These are phyloP conservation scores for Sinocyclocheilus maitianheensis DNA, from an alignment of 2,113 vertebrate genomes.

Conservation along the genomic window DNA sequence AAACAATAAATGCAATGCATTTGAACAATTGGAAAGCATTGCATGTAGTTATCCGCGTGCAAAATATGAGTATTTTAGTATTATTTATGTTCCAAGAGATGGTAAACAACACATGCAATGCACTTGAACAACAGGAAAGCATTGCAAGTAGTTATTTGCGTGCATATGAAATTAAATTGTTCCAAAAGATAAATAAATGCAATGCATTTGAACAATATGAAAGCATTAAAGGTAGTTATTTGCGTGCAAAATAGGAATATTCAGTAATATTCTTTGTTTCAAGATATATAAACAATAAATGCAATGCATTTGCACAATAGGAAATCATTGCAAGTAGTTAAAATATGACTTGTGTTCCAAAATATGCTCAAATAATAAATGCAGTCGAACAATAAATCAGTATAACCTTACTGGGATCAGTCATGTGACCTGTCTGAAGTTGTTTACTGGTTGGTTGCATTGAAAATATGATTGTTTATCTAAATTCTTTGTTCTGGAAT, in stretches of 20 bases:
- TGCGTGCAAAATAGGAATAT: not conserved
- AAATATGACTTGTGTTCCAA: not conserved
- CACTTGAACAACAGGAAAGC: not conserved
- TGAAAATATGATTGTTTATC: not conserved
- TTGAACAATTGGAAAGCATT: not conserved
- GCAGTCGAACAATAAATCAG: not conserved
- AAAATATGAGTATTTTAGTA: too few species aligned
- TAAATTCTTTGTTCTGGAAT: not conserved
- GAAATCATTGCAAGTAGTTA: not conserved
- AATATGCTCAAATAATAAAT: not conserved
- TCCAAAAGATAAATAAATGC: not conserved
- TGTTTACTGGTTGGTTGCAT: not conserved
- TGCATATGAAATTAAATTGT: not conserved
- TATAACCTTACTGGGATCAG: not conserved
- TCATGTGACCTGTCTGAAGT: not conserved
- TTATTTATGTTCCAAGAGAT: not conserved
- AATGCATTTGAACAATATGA: not conserved
- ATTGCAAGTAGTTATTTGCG: not conserved
- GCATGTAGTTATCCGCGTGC: too few species aligned
- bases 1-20: not conserved
- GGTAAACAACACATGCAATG: not conserved
- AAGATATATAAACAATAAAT: not conserved
- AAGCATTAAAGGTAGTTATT: not conserved
- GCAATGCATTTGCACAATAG: not conserved
- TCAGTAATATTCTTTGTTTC: not conserved